A percentile compares a stretch with the other conserved stretches of the same genome.
Conservation (phyloP, 2,888 invertebrate genomes). For the Lottia scabra region DNA sequence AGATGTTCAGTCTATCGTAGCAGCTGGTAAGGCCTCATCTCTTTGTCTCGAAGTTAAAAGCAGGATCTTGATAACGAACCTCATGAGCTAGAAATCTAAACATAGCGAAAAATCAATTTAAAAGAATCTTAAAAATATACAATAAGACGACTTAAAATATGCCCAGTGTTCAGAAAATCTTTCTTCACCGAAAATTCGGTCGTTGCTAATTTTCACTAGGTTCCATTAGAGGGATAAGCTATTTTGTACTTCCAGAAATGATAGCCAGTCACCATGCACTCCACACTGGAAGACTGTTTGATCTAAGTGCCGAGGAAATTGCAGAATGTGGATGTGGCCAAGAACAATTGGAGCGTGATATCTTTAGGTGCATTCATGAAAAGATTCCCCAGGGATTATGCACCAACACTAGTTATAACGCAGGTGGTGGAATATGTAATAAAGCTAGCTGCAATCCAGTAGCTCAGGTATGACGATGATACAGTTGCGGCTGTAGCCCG, state of each 20-base stretch:
- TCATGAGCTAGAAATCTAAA: too few species aligned
- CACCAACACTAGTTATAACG: constrained; percentile 6
- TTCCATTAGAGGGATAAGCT: too few species aligned
- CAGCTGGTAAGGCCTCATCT: background rate
- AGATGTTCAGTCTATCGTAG: background rate
- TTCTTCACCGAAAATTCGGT: too few species aligned
- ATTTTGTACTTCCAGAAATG: background rate
- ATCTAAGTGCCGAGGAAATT: constrained; percentile 16
- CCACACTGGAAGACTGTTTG: constrained; percentile 10
- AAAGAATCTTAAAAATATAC: too few species aligned
- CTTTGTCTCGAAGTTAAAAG: too few species aligned
- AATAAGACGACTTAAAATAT: too few species aligned
- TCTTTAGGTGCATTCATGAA: constrained; percentile 18
- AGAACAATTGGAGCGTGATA: background rate
- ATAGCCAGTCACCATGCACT: constrained; percentile 19
- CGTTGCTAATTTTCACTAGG: too few species aligned
- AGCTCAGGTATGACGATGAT: constrained; percentile 8
- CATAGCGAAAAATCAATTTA: too few species aligned
- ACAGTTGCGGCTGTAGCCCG: too few species aligned
- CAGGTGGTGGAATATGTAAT: background rate
- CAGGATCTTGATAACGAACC: too few species aligned
- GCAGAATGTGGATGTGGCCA: constrained; percentile 11
- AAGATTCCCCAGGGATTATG: constrained; percentile 16
- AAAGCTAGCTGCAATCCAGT: background rate
- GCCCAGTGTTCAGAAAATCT: too few species aligned